Conservation (phyloP, 2,888 invertebrate species). For the Caenorhabditis uteleia region DNA sequence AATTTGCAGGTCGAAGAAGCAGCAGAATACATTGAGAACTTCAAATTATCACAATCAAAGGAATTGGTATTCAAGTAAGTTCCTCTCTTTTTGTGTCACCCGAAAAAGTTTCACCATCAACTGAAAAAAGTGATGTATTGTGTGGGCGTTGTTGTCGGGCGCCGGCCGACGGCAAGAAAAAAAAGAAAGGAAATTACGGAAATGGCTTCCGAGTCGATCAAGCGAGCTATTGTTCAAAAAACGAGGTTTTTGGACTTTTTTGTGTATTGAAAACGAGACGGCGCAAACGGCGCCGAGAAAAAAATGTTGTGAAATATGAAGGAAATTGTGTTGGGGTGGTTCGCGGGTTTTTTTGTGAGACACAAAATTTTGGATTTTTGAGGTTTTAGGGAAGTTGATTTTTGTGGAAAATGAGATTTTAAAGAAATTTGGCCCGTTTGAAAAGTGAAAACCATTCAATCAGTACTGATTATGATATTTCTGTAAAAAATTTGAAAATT, state of each 20-base stretch:
- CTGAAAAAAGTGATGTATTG: not conserved
- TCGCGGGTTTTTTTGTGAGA: too few relatives aligned
- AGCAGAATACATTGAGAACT: constrained; percentile 67
- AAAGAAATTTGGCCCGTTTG: too few relatives aligned
- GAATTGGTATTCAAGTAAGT: constrained; percentile 36
- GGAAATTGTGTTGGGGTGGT: too few relatives aligned
- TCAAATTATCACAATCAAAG: constrained; percentile 60
- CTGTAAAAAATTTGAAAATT: too few relatives aligned
- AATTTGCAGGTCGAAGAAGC: constrained; percentile 63
- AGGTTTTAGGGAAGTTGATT: too few relatives aligned
- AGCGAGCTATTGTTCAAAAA: constrained; percentile 17
- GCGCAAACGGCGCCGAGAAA: not conserved
- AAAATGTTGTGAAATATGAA: too few relatives aligned
- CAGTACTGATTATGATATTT: too few relatives aligned
- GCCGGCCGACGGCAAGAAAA: too few relatives aligned
- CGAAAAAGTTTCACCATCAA: too few relatives aligned
- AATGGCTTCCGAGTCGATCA: constrained; percentile 15
- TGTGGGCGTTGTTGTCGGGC: not conserved
- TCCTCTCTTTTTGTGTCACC: not conserved
- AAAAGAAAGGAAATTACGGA: constrained; percentile 6
- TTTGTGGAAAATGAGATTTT: too few relatives aligned
- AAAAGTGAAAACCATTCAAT: too few relatives aligned
- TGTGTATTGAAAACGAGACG: not conserved
- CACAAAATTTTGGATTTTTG: too few relatives aligned
- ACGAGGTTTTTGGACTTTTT: constrained; percentile 5